These are phyloP conservation scores for Neotragus moschatus DNA, from an alignment of 2,113 vertebrate species.

Conservation along the genomic window DNA sequence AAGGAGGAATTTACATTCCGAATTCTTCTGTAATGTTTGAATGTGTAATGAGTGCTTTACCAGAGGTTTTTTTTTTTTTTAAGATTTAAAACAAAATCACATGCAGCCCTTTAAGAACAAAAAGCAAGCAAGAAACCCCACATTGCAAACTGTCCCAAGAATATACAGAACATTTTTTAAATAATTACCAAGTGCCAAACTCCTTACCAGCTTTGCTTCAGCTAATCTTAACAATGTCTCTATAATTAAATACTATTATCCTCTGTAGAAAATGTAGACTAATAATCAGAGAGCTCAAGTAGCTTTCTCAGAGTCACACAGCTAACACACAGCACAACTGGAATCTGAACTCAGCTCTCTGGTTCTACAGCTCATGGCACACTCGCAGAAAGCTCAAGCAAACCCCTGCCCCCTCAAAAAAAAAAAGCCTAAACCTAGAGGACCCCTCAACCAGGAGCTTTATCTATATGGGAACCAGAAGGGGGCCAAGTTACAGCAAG, in stretches of 20 bases:
- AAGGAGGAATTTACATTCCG: not conserved
- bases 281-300: not conserved
- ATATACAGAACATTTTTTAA: not conserved
- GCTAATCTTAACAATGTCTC: not conserved
- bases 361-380: not conserved
- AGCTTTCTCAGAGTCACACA: not conserved
- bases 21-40: not conserved
- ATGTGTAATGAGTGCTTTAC: not conserved
- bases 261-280: not conserved
- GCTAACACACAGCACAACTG: not conserved
- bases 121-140: not conserved
- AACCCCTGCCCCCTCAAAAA: fast-evolving
- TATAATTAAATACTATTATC: not conserved
- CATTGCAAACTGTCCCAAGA: not conserved
- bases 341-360: not conserved
- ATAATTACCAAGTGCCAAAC: not conserved
- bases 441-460: not conserved
- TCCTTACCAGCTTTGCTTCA: not conserved
- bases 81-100: not conserved
- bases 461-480: not conserved
- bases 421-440: not conserved
- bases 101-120: not conserved
- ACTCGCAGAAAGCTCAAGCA: not conserved
- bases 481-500: not conserved
- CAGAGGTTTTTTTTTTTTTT: not conserved